A percentile compares a stretch with the other conserved stretches of the same genome.
Evolutionary conservation across 2,888 invertebrate genomes (phyloP).

Genomic region (Oxystoma pomonae): DNA sequence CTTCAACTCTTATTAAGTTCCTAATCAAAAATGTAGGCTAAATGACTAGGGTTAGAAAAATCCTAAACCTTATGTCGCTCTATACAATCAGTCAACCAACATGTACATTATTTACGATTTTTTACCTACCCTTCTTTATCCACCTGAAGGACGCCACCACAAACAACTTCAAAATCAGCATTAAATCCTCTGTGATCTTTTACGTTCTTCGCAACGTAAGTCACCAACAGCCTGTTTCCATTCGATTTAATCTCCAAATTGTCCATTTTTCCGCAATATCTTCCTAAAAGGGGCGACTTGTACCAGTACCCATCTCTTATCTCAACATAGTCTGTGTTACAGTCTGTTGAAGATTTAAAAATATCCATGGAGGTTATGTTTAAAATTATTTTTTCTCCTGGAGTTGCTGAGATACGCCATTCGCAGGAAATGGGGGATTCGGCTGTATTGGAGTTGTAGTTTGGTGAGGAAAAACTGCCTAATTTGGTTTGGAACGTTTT

Average conservation of each 20-base stretch:
- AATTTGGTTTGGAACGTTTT: conserved; percentile 81
- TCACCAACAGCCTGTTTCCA: conserved; percentile 86
- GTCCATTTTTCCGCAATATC: conserved; percentile 80
- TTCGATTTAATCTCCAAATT: conserved; percentile 72
- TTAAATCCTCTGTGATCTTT: conserved; percentile 76
- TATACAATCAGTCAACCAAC: too few species aligned
- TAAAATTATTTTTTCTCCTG: conserved; percentile 89
- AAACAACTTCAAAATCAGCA: conserved; percentile 91
- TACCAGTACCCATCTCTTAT: conserved; percentile 93
- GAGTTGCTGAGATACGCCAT: conserved; percentile 95
- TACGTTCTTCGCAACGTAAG: conserved; percentile 70
- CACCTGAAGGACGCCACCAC: conserved; percentile 77
- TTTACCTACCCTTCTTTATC: conserved; percentile 66
- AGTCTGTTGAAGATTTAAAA: conserved; percentile 78
- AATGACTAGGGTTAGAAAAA: too few species aligned
- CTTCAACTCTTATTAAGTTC: too few species aligned
- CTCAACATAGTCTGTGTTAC: conserved; percentile 85
- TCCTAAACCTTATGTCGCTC: too few species aligned
- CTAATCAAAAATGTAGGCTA: too few species aligned
- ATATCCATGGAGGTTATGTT: conserved; percentile 87
- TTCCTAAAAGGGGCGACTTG: conserved; percentile 80
- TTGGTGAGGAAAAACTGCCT: conserved; percentile 72
- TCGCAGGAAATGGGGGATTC: conserved; percentile 79
- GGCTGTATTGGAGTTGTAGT: conserved; percentile 41
- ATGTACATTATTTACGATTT: too few species aligned